phyloP scores from a whole-genome alignment of 2,797 vertebrate genomes.

The Cetoscarus ocellatus region DNA sequence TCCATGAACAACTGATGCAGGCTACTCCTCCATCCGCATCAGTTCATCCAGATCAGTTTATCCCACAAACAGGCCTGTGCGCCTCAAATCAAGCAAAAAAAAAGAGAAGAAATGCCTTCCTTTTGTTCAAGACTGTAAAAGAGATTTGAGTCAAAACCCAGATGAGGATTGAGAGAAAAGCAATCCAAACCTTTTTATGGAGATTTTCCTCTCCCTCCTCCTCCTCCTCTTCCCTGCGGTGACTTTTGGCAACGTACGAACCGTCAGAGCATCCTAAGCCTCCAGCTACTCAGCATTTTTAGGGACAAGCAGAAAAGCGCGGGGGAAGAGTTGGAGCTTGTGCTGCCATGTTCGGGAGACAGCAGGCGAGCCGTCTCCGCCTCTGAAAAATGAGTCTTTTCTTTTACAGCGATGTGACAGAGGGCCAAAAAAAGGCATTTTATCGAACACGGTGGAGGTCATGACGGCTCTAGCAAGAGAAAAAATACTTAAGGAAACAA shows the following conservation, averaged over 20 bases:
- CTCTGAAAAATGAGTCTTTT: slow-evolving; percentile 29
- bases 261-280: slow-evolving; percentile 75
- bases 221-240: slow-evolving; percentile 68
- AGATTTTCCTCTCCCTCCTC: slow-evolving; percentile 67
- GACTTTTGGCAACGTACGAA: slow-evolving; percentile 81
- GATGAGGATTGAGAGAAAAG: slow-evolving; percentile 69
- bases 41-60: slow-evolving; percentile 67
- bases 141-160: slow-evolving; percentile 77
- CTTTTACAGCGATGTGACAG: slow-evolving; percentile 25
- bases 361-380: slow-evolving; percentile 24
- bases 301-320: slow-evolving; percentile 65
- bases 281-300: slow-evolving; percentile 78
- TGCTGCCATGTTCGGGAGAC: slow-evolving; percentile 56
- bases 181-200: slow-evolving; percentile 77
- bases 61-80: slow-evolving; percentile 81
- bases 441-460: slow-evolving; percentile 64
- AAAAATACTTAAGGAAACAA: slow-evolving; percentile 38
- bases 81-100: slow-evolving; percentile 80
- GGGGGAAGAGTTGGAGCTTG: slow-evolving; percentile 50
- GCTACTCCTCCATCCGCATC: slow-evolving; percentile 79
- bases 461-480: slow-evolving; percentile 69
- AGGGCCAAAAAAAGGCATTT: slow-evolving; percentile 59
- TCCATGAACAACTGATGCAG: slow-evolving; percentile 83
- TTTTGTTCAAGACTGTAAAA: slow-evolving; percentile 74
- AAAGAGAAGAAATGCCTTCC: slow-evolving; percentile 59